These are phyloP conservation scores for Dinomys branickii DNA, from an alignment of 2,113 vertebrate species.

Conservation along the genomic window DNA sequence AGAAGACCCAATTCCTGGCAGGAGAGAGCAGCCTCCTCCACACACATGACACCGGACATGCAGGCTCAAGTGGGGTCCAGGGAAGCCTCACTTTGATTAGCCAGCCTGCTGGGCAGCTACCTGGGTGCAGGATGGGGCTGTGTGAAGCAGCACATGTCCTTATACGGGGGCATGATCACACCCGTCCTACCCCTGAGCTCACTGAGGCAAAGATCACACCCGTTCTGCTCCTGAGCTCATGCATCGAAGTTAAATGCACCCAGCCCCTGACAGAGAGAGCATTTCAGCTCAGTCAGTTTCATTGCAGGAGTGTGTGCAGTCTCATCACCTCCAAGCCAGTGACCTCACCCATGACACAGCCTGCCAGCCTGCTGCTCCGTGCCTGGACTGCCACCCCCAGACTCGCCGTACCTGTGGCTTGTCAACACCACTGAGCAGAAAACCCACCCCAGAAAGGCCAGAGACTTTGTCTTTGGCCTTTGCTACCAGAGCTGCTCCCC, in stretches of 20 bases:
- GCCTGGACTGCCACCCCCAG: background rate
- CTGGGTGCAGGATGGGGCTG: background rate
- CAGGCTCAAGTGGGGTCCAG: accelerated
- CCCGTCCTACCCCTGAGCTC: background rate
- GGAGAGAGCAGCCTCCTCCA: background rate
- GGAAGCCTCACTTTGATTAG: background rate
- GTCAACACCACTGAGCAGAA: background rate
- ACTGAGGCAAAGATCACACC: background rate
- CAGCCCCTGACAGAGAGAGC: accelerated
- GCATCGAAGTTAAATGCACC: too few relatives aligned
- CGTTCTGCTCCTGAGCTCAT: background rate
- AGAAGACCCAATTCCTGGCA: background rate
- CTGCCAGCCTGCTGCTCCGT: background rate
- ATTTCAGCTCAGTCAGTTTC: too few relatives aligned
- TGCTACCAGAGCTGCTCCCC: background rate
- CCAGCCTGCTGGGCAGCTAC: background rate
- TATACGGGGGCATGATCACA: accelerated
- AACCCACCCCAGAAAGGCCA: background rate
- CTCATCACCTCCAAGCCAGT: background rate
- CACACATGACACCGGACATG: accelerated
- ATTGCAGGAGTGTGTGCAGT: accelerated
- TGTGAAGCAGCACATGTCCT: too few relatives aligned
- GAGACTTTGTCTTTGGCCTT: background rate
- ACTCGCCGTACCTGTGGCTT: background rate
- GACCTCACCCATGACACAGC: background rate